Evolutionary conservation across 2,113 vertebrate genomes (phyloP).

Genomic region (Apistogramma diplotaenia): DNA sequence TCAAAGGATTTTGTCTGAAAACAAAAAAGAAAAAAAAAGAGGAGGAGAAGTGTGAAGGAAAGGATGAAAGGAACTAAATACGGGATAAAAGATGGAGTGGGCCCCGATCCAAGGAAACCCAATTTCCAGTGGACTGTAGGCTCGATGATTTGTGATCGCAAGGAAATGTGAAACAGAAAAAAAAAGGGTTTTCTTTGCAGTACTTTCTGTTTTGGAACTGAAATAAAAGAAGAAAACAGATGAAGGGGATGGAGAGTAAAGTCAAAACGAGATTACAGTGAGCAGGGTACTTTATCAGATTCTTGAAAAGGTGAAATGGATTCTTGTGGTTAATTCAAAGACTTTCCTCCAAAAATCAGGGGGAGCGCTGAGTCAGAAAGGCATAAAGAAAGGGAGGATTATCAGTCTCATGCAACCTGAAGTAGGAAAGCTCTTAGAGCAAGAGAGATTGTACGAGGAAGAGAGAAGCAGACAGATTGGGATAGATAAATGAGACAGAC

Average conservation of each 20-base stretch:
- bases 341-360: slow-evolving; percentile 30
- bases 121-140: slow-evolving; percentile 42
- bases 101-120: slow-evolving; percentile 53
- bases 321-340: slow-evolving; percentile 42
- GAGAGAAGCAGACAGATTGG: slow-evolving; percentile 35
- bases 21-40: slow-evolving; percentile 4
- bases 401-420: slow-evolving; percentile 10
- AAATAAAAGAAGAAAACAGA: slow-evolving; percentile 42
- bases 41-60: slow-evolving; percentile 10
- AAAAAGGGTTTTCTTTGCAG: slow-evolving; percentile 56
- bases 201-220: slow-evolving; percentile 50
- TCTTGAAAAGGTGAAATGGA: slow-evolving; percentile 38
- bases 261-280: slow-evolving; percentile 28
- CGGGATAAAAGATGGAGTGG: slow-evolving; percentile 39
- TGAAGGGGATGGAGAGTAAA: slow-evolving; percentile 8
- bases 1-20: slow-evolving; percentile 82
- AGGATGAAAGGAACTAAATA: slow-evolving; percentile 33
- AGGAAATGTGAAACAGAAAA: slow-evolving; percentile 36
- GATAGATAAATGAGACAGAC: slow-evolving; percentile 51
- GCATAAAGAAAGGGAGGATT: slow-evolving; percentile 3
- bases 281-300: slow-evolving; percentile 49
- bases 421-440: slow-evolving; percentile 23
- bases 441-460: slow-evolving; percentile 14
- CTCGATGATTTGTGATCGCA: slow-evolving; percentile 50
- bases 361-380: not conserved